Conservation (phyloP, 92 coral and sea anemone species). For the Zoanthus sociatus region DNA sequence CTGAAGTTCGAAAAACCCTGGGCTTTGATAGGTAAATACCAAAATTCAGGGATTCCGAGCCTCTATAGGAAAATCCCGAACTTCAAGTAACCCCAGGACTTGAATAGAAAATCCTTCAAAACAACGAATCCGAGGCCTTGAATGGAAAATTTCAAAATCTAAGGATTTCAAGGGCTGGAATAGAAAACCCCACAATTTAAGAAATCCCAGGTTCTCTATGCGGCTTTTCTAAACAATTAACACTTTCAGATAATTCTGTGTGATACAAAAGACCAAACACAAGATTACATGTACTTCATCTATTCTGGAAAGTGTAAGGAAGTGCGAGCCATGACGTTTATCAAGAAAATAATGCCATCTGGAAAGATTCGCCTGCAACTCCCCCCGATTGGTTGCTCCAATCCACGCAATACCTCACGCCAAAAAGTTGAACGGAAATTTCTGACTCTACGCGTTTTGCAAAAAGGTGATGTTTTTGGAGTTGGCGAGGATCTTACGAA, state of each 20-base stretch:
- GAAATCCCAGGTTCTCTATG: no score
- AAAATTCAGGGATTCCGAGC: no score
- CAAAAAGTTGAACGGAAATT: constrained; percentile 67
- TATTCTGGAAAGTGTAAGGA: constrained; percentile 86
- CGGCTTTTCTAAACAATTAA: not conserved
- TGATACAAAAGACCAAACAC: constrained; percentile 53
- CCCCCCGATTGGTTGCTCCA: constrained; percentile 59
- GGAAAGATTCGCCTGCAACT: constrained; percentile 77
- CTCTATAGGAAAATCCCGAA: no score
- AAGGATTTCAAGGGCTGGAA: no score
- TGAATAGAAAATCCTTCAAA: no score
- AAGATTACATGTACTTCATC: constrained; percentile 78
- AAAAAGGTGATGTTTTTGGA: constrained; percentile 85
- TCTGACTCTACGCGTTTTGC: constrained; percentile 68
- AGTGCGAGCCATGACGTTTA: constrained; percentile 79
- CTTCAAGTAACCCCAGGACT: no score
- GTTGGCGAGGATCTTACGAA: constrained; percentile 89
- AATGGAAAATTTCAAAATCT: no score
- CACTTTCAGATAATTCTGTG: constrained; percentile 71
- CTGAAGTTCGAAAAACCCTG: no score
- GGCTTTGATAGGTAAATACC: no score
- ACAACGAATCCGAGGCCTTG: no score
- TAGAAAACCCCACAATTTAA: no score
- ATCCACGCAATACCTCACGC: constrained; percentile 43
- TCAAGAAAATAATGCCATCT: constrained; percentile 60